Percentiles rank a stretch among this genome's conserved stretches.
These are phyloP conservation scores for Oophaga pumilio DNA, from an alignment of 2,113 vertebrate genomes.

Conservation along the genomic window DNA sequence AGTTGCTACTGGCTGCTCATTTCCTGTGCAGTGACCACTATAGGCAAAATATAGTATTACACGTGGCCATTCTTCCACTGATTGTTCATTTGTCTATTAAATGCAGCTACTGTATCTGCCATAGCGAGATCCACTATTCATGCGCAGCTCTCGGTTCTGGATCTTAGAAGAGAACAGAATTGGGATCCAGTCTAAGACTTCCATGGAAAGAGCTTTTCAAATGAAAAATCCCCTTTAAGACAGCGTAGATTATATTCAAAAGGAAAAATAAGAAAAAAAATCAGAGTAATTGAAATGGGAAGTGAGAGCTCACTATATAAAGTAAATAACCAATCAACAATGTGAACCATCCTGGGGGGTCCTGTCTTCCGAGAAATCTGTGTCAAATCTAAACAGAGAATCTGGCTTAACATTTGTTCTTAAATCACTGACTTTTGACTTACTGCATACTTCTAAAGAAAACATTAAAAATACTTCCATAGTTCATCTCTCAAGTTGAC, in stretches of 20 bases:
- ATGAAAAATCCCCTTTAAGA: neutral
- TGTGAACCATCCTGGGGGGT: slow-evolving; percentile 28
- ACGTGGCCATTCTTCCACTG: too few relatives aligned
- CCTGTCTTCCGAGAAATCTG: slow-evolving; percentile 7
- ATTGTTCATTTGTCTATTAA: too few relatives aligned
- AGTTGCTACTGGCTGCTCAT: too few relatives aligned
- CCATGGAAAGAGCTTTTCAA: neutral
- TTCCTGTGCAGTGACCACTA: too few relatives aligned
- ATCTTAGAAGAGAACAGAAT: neutral
- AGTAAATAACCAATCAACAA: neutral
- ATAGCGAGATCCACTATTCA: neutral
- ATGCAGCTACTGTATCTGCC: neutral
- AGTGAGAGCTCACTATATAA: neutral
- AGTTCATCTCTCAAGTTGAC: slow-evolving; percentile 13
- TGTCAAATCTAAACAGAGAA: slow-evolving; percentile 28
- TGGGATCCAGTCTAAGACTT: neutral
- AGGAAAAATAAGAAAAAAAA: neutral
- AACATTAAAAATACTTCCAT: slow-evolving; percentile 23
- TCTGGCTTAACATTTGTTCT: slow-evolving; percentile 42
- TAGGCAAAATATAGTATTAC: too few relatives aligned
- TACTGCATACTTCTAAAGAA: slow-evolving; percentile 9
- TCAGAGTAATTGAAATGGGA: neutral
- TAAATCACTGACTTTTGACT: slow-evolving; percentile 43
- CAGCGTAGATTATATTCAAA: neutral
- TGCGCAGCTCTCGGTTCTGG: neutral